Evolutionary conservation across 2,113 vertebrate species (phyloP).

Genomic region (Pluvianellus socialis): DNA sequence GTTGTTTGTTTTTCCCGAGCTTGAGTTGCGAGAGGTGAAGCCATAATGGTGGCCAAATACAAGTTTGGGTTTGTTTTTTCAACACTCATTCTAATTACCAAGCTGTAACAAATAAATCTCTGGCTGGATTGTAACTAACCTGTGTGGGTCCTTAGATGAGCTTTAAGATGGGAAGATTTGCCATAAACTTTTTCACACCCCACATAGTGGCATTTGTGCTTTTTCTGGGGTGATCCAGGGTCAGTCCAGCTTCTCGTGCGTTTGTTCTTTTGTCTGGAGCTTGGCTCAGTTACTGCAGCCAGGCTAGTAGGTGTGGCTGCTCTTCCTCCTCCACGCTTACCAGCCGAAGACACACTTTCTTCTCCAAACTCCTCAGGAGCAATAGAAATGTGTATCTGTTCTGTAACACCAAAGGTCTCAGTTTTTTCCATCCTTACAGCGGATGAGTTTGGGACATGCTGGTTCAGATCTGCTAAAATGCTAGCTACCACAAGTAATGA

Average conservation of each 20-base stretch:
- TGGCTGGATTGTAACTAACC: conserved; percentile 84
- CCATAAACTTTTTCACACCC: conserved; percentile 99
- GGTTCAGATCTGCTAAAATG: conserved; percentile 96
- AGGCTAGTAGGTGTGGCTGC: conserved; percentile 88
- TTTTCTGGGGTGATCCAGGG: conserved; percentile 92
- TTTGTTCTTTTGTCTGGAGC: conserved; percentile 93
- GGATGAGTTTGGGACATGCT: conserved; percentile 83
- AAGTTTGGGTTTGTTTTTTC: background rate
- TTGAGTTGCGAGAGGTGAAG: conserved; percentile 22
- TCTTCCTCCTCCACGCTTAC: conserved; percentile 78
- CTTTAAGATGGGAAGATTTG: conserved; percentile 99
- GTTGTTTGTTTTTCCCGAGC: conserved; percentile 2
- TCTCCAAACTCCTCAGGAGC: conserved; percentile 42
- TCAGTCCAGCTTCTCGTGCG: conserved; percentile 85
- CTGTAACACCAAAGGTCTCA: conserved; percentile 74
- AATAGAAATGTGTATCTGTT: conserved; percentile 70
- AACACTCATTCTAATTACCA: conserved; percentile 35
- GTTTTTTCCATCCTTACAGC: conserved; percentile 77
- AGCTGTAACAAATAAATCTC: conserved; percentile 56
- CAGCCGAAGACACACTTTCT: conserved; percentile 51
- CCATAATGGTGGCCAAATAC: conserved; percentile 26
- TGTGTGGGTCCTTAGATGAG: conserved; percentile 99
- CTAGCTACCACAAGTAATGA: conserved; percentile 92
- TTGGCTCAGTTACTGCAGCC: conserved; percentile 77
- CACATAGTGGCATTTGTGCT: conserved; percentile 98